Conservation (phyloP, 1,140 invertebrate genomes). For the Mya arenaria region DNA sequence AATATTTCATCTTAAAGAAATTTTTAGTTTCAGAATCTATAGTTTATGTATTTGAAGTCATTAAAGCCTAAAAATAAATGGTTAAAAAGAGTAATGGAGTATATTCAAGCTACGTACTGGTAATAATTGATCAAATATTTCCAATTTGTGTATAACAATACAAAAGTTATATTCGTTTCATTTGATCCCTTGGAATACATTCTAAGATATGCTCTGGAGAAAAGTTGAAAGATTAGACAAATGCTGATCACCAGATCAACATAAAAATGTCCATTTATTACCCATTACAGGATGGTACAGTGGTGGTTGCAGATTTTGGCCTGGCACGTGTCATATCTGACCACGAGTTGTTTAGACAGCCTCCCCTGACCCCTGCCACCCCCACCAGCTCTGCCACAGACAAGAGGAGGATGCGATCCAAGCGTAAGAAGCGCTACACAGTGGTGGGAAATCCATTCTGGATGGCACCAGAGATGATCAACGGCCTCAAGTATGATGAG, state of each 20-base stretch:
- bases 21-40: too few relatives aligned
- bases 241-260: neutral
- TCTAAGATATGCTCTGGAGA: too few relatives aligned
- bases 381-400: constrained; percentile 30
- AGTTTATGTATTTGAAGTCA: too few relatives aligned
- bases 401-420: constrained; percentile 56
- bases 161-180: too few relatives aligned
- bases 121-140: too few relatives aligned
- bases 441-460: constrained; percentile 80
- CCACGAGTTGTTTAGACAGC: constrained; percentile 57
- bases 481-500: constrained; percentile 78
- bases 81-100: too few relatives aligned
- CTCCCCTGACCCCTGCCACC: constrained; percentile 33
- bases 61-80: too few relatives aligned
- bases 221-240: too few relatives aligned
- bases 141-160: too few relatives aligned
- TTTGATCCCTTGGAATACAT: too few relatives aligned
- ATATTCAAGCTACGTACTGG: too few relatives aligned
- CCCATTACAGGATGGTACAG: constrained; percentile 72
- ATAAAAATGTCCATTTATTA: neutral
- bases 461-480: constrained; percentile 82
- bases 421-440: constrained; percentile 77
- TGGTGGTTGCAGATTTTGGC: constrained; percentile 81
- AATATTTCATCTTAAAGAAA: too few relatives aligned
- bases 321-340: constrained; percentile 76